Evolutionary conservation across 2,888 invertebrate species (phyloP).

Genomic region (Hypsopygia costalis): DNA sequence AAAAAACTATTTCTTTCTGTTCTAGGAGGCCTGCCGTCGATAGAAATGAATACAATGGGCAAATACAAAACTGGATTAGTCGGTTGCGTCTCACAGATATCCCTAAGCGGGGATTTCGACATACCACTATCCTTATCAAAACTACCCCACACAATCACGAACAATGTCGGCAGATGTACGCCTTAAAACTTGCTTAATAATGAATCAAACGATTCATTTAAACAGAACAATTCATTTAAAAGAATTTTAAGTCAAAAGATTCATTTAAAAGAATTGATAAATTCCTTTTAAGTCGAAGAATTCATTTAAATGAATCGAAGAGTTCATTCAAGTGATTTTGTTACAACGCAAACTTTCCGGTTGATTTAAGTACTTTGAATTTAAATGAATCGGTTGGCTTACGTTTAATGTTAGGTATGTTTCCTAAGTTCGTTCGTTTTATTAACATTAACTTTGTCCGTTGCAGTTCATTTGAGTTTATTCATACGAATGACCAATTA

Average conservation of each 20-base stretch:
- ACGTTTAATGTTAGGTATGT: constrained; percentile 31
- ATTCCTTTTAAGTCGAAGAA: neutral
- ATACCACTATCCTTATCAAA: constrained; percentile 85
- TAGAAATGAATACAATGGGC: constrained; percentile 84
- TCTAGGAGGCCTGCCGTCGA: constrained; percentile 90
- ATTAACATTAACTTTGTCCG: constrained; percentile 12
- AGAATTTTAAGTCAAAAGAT: neutral
- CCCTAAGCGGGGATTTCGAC: constrained; percentile 89
- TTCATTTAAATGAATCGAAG: constrained; percentile 1
- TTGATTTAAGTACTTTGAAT: neutral
- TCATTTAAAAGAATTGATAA: neutral
- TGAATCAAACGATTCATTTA: constrained; percentile 33
- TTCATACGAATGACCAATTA: constrained; percentile 33
- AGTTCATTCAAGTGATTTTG: no score
- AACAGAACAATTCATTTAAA: constrained; percentile 16
- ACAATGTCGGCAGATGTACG: constrained; percentile 70
- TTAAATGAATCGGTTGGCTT: constrained; percentile 23
- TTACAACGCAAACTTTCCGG: no score
- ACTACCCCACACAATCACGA: constrained; percentile 81
- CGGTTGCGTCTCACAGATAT: constrained; percentile 92
- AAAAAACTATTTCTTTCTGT: no score
- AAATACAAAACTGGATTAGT: constrained; percentile 87
- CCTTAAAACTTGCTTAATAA: constrained; percentile 46
- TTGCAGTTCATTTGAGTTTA: no score
- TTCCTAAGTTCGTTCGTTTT: constrained; percentile 16